Conservation (phyloP, 1,140 invertebrate genomes). For the Drosophila triauraria region DNA sequence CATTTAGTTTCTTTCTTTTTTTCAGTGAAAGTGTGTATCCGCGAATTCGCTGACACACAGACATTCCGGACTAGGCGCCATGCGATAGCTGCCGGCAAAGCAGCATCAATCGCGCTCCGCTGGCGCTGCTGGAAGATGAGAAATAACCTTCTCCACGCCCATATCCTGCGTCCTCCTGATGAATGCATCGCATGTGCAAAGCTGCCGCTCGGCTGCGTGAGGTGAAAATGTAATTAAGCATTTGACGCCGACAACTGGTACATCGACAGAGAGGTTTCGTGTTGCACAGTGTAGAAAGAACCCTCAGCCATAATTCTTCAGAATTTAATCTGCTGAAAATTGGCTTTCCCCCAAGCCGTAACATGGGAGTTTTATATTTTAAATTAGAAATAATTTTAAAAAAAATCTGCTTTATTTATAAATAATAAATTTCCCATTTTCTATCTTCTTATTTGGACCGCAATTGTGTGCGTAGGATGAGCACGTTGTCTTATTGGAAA, state of each 20-base stretch:
- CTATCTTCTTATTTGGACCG: neutral
- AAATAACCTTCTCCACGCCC: slow-evolving; percentile 25
- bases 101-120: slow-evolving; percentile 37
- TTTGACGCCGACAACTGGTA: slow-evolving; percentile 30
- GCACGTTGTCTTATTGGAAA: slow-evolving; percentile 59
- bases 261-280: neutral
- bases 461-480: slow-evolving; percentile 5
- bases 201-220: slow-evolving; percentile 45
- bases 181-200: slow-evolving; percentile 63
- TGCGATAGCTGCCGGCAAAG: slow-evolving; percentile 65
- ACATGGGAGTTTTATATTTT: neutral
- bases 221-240: slow-evolving; percentile 79
- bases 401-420: neutral
- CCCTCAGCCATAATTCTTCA: no score
- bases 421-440: slow-evolving; percentile 6
- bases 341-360: no score
- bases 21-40: slow-evolving; percentile 22
- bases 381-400: neutral
- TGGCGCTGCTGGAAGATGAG: slow-evolving; percentile 47
- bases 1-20: neutral
- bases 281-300: slow-evolving; percentile 13
- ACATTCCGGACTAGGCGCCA: slow-evolving; percentile 37
- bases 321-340: neutral
- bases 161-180: slow-evolving; percentile 59
- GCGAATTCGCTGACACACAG: slow-evolving; percentile 19